Base-by-base conservation (phyloP, 2,113 vertebrate species). In the Toxostoma redivivum region DNA sequence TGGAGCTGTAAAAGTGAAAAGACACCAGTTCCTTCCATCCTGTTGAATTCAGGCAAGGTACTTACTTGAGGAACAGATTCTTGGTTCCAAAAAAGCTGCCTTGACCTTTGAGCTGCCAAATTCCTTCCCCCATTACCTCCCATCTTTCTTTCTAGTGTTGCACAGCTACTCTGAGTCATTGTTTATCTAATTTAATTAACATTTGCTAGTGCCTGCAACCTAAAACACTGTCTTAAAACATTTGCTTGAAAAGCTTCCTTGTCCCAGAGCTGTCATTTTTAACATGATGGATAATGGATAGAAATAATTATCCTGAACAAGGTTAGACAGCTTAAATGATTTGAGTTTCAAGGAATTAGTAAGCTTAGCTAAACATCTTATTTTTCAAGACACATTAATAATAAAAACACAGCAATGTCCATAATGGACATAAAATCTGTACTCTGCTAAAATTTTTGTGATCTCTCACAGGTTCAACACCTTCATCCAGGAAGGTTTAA, bases 161-260 rank as follows among this genome's bases (percentile, higher is more conserved):
- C 91, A 85, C 95, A 98, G 96, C 96, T 96, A 95, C 94, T 97
- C 92, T 93, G 98, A 98, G 97, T 98, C 98, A 98, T 97, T 98
- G 98, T 98, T 98, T 98, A 98, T 97, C 93, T 98, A 98, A 98
- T 98, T 97, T 96, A 98, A 98, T 98, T 98, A 98, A 97, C 97
- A 97, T 98, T 97, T 97, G 96, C 96, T 92, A 97, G 92, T 96
- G 96, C 97, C 81, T 96, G 87, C 97, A 97, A 97, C 97, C 95
- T 98, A 95, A 97, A 98, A 97, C 94, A 97, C 97, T 97, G 97
- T 97, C 97, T 98, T 98, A 97, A 98, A 98, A 97, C 96, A 98
- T 98, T 98, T 98, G 95, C 95, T 98, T 98, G 97, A 98, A 97
- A 98, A 97, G 97, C 95, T 97, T 97, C 97, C 95, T 95, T 97